Conservation (phyloP, 2,113 vertebrate species). For the Cnemophilus loriae region DNA sequence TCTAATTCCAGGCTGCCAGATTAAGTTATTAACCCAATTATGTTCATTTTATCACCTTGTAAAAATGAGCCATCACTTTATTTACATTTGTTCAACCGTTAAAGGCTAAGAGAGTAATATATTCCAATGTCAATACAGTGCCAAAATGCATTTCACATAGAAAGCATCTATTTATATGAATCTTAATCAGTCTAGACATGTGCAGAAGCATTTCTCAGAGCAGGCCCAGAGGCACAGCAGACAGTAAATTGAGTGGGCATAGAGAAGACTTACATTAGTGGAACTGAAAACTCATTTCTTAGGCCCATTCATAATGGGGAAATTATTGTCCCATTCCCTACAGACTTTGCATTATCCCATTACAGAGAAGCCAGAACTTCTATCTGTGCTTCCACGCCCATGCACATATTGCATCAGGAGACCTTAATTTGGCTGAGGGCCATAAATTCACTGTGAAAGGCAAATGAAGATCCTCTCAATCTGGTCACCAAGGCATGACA, state of each 20-base stretch:
- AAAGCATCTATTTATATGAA: conserved; percentile 69
- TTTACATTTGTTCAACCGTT: conserved; percentile 70
- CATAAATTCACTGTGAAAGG: conserved; percentile 43
- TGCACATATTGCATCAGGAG: conserved; percentile 31
- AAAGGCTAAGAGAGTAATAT: conserved; percentile 65
- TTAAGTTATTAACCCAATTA: conserved; percentile 71
- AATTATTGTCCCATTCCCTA: conserved; percentile 63
- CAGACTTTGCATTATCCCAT: conserved; percentile 47
- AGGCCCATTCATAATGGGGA: conserved; percentile 53
- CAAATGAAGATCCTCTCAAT: conserved; percentile 48
- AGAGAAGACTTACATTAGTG: conserved; percentile 46
- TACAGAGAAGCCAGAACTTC: conserved; percentile 34
- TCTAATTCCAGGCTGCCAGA: conserved; percentile 60
- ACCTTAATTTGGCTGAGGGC: conserved; percentile 4
- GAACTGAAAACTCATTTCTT: conserved; percentile 66
- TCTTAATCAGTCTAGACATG: conserved; percentile 66
- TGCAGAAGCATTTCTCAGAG: conserved; percentile 48
- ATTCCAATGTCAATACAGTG: conserved; percentile 62
- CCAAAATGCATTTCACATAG: conserved; percentile 65
- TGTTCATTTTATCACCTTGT: conserved; percentile 63
- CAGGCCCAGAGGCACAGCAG: conserved; percentile 59
- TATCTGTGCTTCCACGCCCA: conserved; percentile 23
- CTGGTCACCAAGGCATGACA: conserved; percentile 41
- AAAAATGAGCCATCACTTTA: conserved; percentile 64
- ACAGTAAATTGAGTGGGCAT: conserved; percentile 63